phyloP scores from a whole-genome alignment of 2,888 invertebrate species.

The Rosalia funebris region DNA sequence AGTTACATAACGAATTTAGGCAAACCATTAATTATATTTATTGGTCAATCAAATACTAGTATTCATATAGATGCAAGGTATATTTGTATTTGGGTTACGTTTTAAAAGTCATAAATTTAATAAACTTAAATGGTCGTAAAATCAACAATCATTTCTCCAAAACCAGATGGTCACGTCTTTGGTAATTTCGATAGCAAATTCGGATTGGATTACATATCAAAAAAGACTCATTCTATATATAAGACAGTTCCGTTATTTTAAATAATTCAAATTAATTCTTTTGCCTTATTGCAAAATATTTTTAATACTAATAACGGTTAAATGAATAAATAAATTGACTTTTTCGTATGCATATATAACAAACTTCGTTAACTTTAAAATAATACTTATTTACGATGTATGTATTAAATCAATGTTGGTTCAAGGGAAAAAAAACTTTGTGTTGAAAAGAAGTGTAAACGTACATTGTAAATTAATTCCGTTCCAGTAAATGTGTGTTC shows the following conservation, averaged over 20 bases:
- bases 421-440: not conserved
- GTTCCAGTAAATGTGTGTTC: not conserved
- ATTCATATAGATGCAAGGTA: no score
- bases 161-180: not conserved
- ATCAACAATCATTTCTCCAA: not conserved
- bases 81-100: no score
- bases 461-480: not conserved
- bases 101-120: no score
- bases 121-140: no score
- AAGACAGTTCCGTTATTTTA: not conserved
- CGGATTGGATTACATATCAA: not conserved
- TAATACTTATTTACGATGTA: not conserved
- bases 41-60: no score
- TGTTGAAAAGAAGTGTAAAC: not conserved
- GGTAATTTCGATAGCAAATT: not conserved
- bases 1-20: no score
- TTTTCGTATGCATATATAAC: not conserved
- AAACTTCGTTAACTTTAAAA: not conserved
- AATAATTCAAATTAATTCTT: not conserved
- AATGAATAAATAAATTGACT: not conserved
- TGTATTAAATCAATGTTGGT: not conserved
- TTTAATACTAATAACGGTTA: not conserved
- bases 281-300: not conserved
- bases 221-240: not conserved
- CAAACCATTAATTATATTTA: no score